Base-by-base conservation (phyloP, 2,797 vertebrate species). In the Lithobates sylvaticus region DNA sequence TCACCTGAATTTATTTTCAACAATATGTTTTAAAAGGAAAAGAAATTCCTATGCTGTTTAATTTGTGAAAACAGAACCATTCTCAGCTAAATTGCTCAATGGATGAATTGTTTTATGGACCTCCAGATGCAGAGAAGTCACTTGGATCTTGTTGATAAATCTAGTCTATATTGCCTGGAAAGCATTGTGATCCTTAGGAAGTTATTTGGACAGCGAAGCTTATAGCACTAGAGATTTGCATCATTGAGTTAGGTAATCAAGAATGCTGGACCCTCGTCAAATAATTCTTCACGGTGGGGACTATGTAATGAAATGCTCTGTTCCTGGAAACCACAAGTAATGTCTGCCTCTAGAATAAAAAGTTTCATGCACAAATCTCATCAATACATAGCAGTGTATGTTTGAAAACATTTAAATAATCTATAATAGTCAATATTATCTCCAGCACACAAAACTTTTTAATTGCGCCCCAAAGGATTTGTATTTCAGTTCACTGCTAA, bases 401-500 rank as follows among this genome's bases (percentile, higher is more conserved):
- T 54, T 67, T 68, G 18, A 32, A 26, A 79, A 29, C 44, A 36
- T 75, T 76, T 84, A 67, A 84, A 58, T 68, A 84, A 79, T 87
- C 81, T 42, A 61, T 80, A 58, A 7, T 75, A 61, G 64, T 87
- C 76, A 74, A 78, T 74, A 87, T 54, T 13, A 78, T 83, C n/a
- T 68, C 27, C 21, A 80, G 61, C 44, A 68, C 78, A 65, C 75
- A 74, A 39, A 72, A 70, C 65, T 34, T 78, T 34, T 71, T 87
- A 83, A 87, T 87, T 84, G 67, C 10, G 15, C 77, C 86, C 70
- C 81, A 8, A 70, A 69, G 70, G 81, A 87, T 78, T 65, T 74
- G 29, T 6, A 74, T 68, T 69, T 23, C 39, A 18, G 10, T n/a
- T 42, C 44, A 65, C 70, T 76, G 34, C 42, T 61, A 16, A 79